Percentiles rank a stretch among this genome's conserved stretches.
Conservation (phyloP, 2,797 vertebrate genomes). For the Toxotes lorentzi region DNA sequence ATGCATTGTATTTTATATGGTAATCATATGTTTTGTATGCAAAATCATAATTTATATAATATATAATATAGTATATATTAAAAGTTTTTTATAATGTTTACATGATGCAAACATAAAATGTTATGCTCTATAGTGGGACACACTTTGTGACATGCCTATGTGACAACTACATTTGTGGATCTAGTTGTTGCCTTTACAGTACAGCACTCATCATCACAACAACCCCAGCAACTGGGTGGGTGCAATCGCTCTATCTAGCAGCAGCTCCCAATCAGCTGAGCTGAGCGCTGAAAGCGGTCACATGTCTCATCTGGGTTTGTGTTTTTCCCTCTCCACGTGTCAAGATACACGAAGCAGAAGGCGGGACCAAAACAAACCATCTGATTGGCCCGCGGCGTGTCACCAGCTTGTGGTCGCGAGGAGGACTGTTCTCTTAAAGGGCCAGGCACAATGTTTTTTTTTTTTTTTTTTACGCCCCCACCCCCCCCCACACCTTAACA, state of each 20-base stretch:
- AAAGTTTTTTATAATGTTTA: not conserved
- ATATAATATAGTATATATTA: too few relatives aligned
- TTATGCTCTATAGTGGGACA: not conserved
- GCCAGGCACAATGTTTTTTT: constrained; percentile 31
- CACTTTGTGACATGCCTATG: constrained; percentile 15
- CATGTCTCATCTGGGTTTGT: constrained; percentile 74
- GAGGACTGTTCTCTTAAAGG: constrained; percentile 76
- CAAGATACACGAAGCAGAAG: constrained; percentile 73
- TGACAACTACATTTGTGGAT: constrained; percentile 27
- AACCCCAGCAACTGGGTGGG: constrained; percentile 63
- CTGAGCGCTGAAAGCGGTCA: constrained; percentile 72
- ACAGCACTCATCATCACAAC: constrained; percentile 43
- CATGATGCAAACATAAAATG: not conserved
- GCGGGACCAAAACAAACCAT: constrained; percentile 86
- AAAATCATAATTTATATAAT: not conserved
- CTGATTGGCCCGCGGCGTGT: constrained; percentile 76
- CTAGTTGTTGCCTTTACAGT: constrained; percentile 63
- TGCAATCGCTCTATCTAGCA: constrained; percentile 54
- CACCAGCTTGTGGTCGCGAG: constrained; percentile 68
- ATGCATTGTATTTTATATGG: not conserved
- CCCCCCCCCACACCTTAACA: constrained; percentile 20
- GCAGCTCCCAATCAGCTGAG: constrained; percentile 83
- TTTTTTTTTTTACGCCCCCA: constrained; percentile 3
- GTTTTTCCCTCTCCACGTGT: constrained; percentile 84
- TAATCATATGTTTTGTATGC: not conserved